Evolutionary conservation across 2,113 vertebrate genomes (phyloP).

Genomic region (Pluvialis apricaria): DNA sequence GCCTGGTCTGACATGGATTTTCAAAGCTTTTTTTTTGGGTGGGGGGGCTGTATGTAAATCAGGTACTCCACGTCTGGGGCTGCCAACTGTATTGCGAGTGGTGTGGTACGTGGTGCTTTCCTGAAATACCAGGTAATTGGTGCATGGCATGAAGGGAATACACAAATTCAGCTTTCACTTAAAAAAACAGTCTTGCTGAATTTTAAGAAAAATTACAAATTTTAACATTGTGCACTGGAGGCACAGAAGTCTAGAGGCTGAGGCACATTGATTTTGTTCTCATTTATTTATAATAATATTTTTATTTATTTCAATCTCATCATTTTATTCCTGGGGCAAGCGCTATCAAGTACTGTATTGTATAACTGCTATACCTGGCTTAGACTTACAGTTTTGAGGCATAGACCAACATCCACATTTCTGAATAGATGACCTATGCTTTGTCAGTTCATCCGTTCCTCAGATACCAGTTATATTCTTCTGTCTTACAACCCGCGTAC

Average conservation of each 20-base stretch:
- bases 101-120: background rate
- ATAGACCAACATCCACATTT: background rate
- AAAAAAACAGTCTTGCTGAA: background rate
- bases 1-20: background rate
- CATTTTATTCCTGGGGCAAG: background rate
- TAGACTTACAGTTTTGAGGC: background rate
- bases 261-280: background rate
- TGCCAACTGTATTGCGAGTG: background rate
- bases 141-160: background rate
- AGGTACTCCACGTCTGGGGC: fast-evolving
- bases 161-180: background rate
- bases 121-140: background rate
- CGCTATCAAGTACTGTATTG: fast-evolving
- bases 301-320: background rate
- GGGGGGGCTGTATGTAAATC: background rate
- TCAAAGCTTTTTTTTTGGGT: background rate
- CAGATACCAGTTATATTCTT: background rate
- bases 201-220: background rate
- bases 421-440: background rate
- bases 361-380: background rate
- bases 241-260: background rate
- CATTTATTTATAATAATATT: background rate
- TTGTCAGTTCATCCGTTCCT: background rate
- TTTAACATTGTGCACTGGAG: background rate
- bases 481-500: background rate